Evolutionary conservation across 2,797 vertebrate genomes (phyloP), one percentile per base, ranked within the genome.

Genomic region (Sciaenops ocellatus): DNA sequence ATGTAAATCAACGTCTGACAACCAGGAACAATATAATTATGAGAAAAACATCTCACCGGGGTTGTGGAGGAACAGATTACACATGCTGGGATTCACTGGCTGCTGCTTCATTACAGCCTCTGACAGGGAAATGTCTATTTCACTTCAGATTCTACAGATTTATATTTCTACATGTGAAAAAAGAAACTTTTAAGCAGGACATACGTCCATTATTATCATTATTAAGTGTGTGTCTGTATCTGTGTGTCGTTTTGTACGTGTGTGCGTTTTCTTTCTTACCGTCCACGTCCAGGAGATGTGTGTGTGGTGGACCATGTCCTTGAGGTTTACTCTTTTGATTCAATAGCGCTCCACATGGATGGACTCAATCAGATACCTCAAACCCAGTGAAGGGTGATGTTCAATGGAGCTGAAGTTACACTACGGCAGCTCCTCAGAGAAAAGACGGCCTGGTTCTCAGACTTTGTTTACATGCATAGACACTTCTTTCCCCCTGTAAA

Each of bases 291-390:
- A 20, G 81, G 48, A 24, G 50, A 76, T 84, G 84, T 87, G 88
- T 96, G 96, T 96, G 96, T 96, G 91, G 18, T 88, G 90, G 92
- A 93, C 88, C 90, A 79, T 91, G 92, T 93, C 93, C 92, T 92
- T 92, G 89, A 92, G 93, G 93, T 94, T 94, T 94, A 93, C 94
- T 93, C 89, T 92, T 90, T 87, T 92, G 92, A 94, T 95, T 94
- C 94, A 93, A 93, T 94, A 89, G 93, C 82, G 90, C 93, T 94
- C 90, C 93, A 95, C 93, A 92, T 95, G 94, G 94, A 94, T 93
- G 92, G 92, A 92, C 93, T 94, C 93, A 92, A 94, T 95, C 94
- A 94, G 93, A 95, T 93, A 93, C 88, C 92, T 91, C 87, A 85
- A 80, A 91, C 85, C 83, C 90, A 94, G 85, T 93, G 93, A 91